A percentile compares a stretch with the other conserved stretches of the same genome.
These are phyloP conservation scores for Sanderia malayensis DNA, from an alignment of 30 jellyfish, hydroid and myxozoan genomes.

Conservation along the genomic window DNA sequence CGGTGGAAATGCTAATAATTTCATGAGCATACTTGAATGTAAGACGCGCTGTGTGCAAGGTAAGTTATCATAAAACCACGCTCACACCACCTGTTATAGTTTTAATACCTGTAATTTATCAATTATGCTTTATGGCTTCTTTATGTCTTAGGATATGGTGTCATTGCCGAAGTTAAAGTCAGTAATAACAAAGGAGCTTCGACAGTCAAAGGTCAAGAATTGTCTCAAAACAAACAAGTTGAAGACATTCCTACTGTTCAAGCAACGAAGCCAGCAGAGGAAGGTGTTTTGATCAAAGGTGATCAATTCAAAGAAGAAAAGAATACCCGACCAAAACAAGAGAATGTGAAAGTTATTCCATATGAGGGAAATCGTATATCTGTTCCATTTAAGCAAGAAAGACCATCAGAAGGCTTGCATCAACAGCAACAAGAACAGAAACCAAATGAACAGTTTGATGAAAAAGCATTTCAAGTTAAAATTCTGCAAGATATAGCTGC, in stretches of 20 bases:
- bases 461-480: not conserved
- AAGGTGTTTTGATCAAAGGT: not conserved
- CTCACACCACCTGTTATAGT: not conserved
- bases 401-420: not conserved
- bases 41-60: slow-evolving; percentile 91
- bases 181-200: not conserved
- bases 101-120: not conserved
- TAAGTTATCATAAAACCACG: too few species aligned
- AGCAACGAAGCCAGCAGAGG: not conserved
- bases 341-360: slow-evolving; percentile 29
- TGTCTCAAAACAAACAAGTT: not conserved
- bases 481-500: not conserved
- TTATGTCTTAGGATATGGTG: slow-evolving; percentile 32
- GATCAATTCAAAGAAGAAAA: not conserved
- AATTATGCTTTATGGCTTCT: not conserved
- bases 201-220: slow-evolving; percentile 12
- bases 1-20: slow-evolving; percentile 97
- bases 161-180: slow-evolving; percentile 21
- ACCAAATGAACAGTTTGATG: not conserved
- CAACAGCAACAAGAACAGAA: not conserved
- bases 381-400: slow-evolving; percentile 51
- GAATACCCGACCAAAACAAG: not conserved
- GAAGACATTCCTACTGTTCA: not conserved
- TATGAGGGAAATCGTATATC: slow-evolving; percentile 25
- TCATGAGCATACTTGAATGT: slow-evolving; percentile 91